phyloP scores from a whole-genome alignment of 2,113 vertebrate species.

The Xenus cinereus region DNA sequence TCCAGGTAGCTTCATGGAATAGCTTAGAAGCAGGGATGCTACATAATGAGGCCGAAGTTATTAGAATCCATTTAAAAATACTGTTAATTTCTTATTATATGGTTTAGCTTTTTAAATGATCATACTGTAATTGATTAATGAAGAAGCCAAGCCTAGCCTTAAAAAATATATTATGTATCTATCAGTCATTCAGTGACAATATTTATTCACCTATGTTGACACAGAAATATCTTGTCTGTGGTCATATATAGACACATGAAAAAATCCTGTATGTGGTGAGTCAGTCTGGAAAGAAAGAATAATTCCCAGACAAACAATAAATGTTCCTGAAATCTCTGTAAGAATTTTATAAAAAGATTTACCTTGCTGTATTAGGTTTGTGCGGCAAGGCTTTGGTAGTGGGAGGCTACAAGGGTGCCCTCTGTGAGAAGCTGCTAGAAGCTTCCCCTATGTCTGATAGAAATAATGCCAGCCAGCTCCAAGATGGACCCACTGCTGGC shows the following conservation, averaged over 20 bases:
- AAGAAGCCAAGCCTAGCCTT: not conserved
- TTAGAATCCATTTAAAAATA: not conserved
- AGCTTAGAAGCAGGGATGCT: not conserved
- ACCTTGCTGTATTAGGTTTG: not conserved
- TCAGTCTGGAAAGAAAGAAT: not conserved
- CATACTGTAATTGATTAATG: not conserved
- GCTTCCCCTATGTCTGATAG: not conserved
- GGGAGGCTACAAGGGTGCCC: not conserved
- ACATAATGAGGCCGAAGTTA: not conserved
- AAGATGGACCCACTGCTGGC: not conserved
- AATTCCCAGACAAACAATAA: not conserved
- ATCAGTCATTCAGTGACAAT: not conserved
- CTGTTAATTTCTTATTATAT: not conserved
- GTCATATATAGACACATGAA: not conserved
- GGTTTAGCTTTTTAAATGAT: not conserved
- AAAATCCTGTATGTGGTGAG: not conserved
- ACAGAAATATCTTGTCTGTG: not conserved
- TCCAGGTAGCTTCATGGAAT: not conserved
- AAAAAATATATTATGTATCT: not conserved
- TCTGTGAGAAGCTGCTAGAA: not conserved
- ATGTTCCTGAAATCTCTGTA: not conserved
- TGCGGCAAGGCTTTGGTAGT: not conserved
- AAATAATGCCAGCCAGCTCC: not conserved
- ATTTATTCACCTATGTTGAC: not conserved
- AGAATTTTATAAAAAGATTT: constrained; percentile 41